A percentile compares a stretch with the other conserved stretches of the same genome.
Conservation (phyloP, 2,113 vertebrate genomes). For the Paraplagusia blochii region DNA sequence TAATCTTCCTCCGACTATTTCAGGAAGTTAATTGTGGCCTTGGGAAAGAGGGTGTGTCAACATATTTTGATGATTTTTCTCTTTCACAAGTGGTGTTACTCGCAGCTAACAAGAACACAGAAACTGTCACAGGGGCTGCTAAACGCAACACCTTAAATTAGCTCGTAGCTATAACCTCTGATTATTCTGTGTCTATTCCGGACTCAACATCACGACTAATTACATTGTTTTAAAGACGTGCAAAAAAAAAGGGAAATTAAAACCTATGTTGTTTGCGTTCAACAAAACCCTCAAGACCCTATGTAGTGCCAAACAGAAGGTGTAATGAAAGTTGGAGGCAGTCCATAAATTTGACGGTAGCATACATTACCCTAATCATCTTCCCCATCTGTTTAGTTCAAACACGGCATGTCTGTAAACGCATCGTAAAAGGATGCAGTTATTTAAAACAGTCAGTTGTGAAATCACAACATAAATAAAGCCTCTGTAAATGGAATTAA, state of each 20-base stretch:
- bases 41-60: too few species aligned
- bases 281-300: not conserved
- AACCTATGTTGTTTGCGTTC: constrained; percentile 10
- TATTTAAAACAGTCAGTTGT: not conserved
- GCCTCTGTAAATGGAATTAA: not conserved
- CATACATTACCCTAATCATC: constrained; percentile 7
- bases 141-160: constrained; percentile 10
- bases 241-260: not conserved
- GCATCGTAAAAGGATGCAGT: not conserved
- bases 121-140: constrained; percentile 11
- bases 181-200: too few species aligned
- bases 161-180: too few species aligned
- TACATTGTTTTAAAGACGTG: too few species aligned
- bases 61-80: too few species aligned
- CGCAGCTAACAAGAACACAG: constrained; percentile 12
- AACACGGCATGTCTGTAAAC: constrained; percentile 1
- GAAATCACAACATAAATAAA: constrained; percentile 17
- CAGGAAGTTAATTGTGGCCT: constrained; percentile 19
- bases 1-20: constrained; percentile 6
- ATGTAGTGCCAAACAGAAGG: constrained; percentile 3
- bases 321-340: constrained; percentile 11
- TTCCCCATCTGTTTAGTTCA: constrained; percentile 29
- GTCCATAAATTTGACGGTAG: not conserved
- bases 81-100: not conserved
- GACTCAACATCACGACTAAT: too few species aligned